Evolutionary conservation across 2,797 vertebrate genomes (phyloP), one percentile per base, ranked within the genome.

Genomic region (Chelonia mydas): DNA sequence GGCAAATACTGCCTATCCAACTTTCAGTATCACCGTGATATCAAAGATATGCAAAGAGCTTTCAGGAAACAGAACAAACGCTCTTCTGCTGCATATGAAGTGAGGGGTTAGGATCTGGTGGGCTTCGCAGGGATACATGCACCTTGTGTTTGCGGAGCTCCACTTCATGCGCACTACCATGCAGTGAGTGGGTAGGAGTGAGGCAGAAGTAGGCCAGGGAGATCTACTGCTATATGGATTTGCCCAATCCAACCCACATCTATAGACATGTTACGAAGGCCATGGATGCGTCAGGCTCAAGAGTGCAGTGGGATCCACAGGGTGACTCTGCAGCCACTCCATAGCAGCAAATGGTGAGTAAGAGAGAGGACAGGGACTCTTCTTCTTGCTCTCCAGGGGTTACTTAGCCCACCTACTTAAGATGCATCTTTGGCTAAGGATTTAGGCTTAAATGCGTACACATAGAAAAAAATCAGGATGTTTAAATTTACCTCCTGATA

Each of bases 401-500:
- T 85, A n/a, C 7, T 0, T 88, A 54, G 54, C 41, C 5, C 33
- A 74, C 27, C 12, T 6, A 84, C 72, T 81, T 57, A 25, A 17
- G 0, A 1, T 86, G 49, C n/a, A 72, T 2, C 21, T 84, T 6
- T 81, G 55, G 1, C n/a, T 15, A 88, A 83, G 45, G 33, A 81
- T 11, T 19, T 90, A 49, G 45, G 13, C 13, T 28, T 33, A 86
- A 76, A 11, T 37, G 68, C 1, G 5, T 2, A 7, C 2, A 33
- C 1, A 3, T 0, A 3, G 54, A 15, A 72, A 16, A 83, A 82
- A 27, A 87, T 3, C 1, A 90, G 81, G 0, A 27, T 4, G 21
- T 93, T 41, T 88, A 6, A 49, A 51, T 95, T 96, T 98, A 99
- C 99, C 99, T 99, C 99, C 99, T 79, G 99, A 99, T 78, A 99